Evolutionary conservation across 2,888 invertebrate species (phyloP), one percentile per base, ranked within the genome.

Genomic region (Podotricha telesiphe): DNA sequence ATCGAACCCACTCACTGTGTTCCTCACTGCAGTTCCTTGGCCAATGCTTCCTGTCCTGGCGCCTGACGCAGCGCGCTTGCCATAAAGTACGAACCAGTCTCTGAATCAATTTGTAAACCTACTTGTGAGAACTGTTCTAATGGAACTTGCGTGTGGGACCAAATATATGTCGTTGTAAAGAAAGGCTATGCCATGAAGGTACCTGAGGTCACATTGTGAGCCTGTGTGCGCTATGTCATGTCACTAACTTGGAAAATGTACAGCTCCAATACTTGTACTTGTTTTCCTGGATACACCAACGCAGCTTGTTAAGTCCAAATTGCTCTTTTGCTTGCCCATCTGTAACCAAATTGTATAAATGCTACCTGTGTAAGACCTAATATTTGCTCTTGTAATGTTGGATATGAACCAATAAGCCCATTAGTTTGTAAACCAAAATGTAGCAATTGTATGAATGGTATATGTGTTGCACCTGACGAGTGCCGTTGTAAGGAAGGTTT

Each of bases 91-190:
- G 63, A 70, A 28, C 62, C 62, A 15, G 34, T 67, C 15, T 74
- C 77, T 65, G 62, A 58, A 7, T 68, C 71, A 53, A 59, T 62
- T 8, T 79, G 79, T 48, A 68, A 70, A 64, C 78, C 78, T 11
- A 68, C 65, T 47, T 78, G 78, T 47, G 51, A 65, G 2, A 45
- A 59, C 17, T 83, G 83, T 59, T 47, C 73, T 2, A 77, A 86
- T 61, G 85, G 86, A 2, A 72, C 72, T 22, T 88, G 88, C n/a
- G n/a, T 68, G 71, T 79, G 3, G 78, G 76, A 13, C 85, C 85
- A 6, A 79, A 83, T 40, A 71, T 67, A 0, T 87, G 88, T 53
- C 73, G 69, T 34, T 82, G 85, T 53, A 51, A 75, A 10, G 17
- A 67, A n/a, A 19, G 82, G 84, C 11, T 81, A 77, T 68, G 47